Percentiles rank a stretch among this genome's conserved stretches.
phyloP scores from a whole-genome alignment of 2,797 vertebrate genomes.

The Mormyrus proboscirostris region DNA sequence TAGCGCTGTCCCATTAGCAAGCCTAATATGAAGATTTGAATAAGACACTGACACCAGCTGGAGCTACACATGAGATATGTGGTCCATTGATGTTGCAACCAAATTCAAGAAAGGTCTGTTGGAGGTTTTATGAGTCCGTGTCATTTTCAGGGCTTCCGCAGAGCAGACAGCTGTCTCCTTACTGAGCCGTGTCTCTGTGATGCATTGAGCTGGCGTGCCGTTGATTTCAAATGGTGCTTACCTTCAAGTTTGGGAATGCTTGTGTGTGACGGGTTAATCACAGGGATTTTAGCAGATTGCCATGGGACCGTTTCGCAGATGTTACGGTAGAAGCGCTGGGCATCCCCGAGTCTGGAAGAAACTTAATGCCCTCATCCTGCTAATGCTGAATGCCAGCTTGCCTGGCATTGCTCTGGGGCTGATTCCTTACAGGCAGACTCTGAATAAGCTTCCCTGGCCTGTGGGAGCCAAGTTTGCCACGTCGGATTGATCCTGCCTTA shows the following conservation, averaged over 20 bases:
- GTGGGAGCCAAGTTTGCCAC: background rate
- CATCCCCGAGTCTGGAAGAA: background rate
- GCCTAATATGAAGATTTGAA: background rate
- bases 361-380: background rate
- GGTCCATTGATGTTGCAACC: background rate
- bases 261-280: background rate
- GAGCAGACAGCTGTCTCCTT: background rate
- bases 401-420: background rate
- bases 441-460: background rate
- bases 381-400: background rate
- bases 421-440: background rate
- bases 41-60: background rate
- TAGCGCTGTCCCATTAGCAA: background rate
- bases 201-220: background rate
- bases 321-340: background rate
- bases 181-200: background rate
- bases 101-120: background rate
- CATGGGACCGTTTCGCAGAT: background rate
- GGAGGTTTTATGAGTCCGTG: background rate
- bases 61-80: background rate
- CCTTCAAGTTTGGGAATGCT: background rate
- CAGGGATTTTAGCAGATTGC: background rate
- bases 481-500: conserved; percentile 35
- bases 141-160: background rate
- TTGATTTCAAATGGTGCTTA: background rate